Conservation (phyloP, 2,113 vertebrate genomes). For the Ceyx melanurus region DNA sequence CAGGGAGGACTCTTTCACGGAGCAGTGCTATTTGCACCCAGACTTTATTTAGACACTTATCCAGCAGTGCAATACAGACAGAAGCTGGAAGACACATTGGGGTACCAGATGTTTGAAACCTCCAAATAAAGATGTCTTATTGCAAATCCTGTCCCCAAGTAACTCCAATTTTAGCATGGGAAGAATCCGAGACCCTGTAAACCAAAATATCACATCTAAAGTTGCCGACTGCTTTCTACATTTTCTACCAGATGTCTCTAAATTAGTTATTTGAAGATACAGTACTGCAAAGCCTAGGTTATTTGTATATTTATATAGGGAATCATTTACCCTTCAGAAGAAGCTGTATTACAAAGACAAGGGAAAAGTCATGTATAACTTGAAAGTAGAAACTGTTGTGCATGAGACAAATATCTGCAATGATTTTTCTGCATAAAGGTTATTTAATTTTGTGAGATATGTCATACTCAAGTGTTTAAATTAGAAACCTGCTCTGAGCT, state of each 20-base stretch:
- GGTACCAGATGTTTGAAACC: background rate
- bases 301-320: background rate
- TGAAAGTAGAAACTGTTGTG: background rate
- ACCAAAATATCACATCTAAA: background rate
- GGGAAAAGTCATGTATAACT: background rate
- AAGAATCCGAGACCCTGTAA: background rate
- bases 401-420: background rate
- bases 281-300: background rate
- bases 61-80: background rate
- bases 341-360: background rate
- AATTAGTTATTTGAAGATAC: background rate
- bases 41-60: background rate
- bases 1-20: background rate
- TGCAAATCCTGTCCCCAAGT: background rate
- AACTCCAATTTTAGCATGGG: background rate
- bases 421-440: conserved; percentile 20
- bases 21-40: background rate
- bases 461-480: conserved; percentile 14
- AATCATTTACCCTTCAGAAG: background rate
- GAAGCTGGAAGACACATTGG: background rate
- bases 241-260: background rate
- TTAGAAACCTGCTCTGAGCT: conserved; percentile 29
- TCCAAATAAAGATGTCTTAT: background rate
- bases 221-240: background rate
- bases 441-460: conserved; percentile 39